Conservation (phyloP, 1,140 invertebrate genomes). For the Papilio polyxenes region DNA sequence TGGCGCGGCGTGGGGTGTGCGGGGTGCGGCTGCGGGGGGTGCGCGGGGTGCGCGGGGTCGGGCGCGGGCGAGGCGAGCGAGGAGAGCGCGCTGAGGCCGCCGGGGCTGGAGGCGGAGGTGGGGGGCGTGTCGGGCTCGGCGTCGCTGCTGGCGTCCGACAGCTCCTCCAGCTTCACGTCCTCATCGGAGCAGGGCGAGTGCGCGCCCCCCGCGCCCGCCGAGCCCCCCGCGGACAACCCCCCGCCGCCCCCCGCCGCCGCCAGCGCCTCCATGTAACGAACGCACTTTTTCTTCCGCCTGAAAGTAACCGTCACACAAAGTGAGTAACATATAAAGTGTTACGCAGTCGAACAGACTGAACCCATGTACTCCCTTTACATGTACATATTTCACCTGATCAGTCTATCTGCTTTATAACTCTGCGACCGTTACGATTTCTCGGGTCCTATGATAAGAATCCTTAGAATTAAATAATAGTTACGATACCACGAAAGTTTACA, state of each 20-base stretch:
- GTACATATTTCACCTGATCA: too few relatives aligned
- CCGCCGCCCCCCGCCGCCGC: conserved; percentile 84
- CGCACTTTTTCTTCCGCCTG: conserved; percentile 99
- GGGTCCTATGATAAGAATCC: too few relatives aligned
- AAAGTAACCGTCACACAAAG: conserved; percentile 61
- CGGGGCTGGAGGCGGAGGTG: conserved; percentile 88
- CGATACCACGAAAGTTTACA: too few relatives aligned
- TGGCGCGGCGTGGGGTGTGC: conserved; percentile 83
- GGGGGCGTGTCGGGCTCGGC: conserved; percentile 83
- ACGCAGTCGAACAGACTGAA: too few relatives aligned
- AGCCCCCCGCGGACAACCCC: conserved; percentile 82
- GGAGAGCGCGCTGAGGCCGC: conserved; percentile 88
- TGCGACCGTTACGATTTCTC: too few relatives aligned
- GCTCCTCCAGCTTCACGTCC: conserved; percentile 86
- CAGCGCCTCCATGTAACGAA: conserved; percentile 93
- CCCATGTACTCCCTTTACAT: too few relatives aligned
- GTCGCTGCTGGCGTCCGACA: conserved; percentile 88
- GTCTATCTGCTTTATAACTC: too few relatives aligned
- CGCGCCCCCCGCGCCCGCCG: conserved; percentile 66
- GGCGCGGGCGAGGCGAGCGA: conserved; percentile 88
- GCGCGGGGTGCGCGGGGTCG: conserved; percentile 88
- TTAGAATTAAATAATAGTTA: too few relatives aligned
- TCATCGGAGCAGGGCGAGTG: conserved; percentile 82
- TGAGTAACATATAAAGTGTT: too few relatives aligned
- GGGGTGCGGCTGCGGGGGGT: conserved; percentile 84